Conservation (phyloP, 2,797 vertebrate species). For the Florisuga fusca region DNA sequence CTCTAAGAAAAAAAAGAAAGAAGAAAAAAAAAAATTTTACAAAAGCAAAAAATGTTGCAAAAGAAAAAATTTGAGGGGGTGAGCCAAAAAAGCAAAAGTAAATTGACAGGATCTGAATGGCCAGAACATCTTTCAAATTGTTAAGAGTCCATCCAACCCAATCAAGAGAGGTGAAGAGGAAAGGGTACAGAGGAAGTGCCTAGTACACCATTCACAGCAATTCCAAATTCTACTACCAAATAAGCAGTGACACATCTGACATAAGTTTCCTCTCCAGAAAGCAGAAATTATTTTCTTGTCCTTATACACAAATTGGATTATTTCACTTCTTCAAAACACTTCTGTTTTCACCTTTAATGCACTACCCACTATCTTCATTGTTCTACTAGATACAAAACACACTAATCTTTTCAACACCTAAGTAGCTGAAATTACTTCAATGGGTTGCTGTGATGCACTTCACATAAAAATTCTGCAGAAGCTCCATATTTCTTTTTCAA, state of each 20-base stretch:
- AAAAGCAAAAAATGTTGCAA: not conserved
- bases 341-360: not conserved
- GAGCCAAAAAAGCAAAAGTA: not conserved
- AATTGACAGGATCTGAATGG: not conserved
- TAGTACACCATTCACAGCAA: not conserved
- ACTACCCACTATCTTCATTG: rapidly evolving
- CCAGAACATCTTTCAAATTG: not conserved
- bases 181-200: not conserved
- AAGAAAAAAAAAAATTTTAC: not conserved
- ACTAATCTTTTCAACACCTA: not conserved
- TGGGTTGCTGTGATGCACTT: not conserved
- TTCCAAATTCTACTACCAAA: not conserved
- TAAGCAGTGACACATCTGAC: not conserved
- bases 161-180: not conserved
- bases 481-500: not conserved
- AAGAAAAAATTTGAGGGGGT: not conserved
- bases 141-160: not conserved
- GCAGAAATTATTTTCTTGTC: not conserved
- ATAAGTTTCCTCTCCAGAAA: not conserved
- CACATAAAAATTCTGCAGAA: not conserved
- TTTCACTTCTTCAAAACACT: not conserved
- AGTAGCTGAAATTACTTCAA: not conserved
- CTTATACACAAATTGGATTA: rapidly evolving
- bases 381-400: not conserved
- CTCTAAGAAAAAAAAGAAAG: not conserved